phyloP scores from a whole-genome alignment of 2,797 vertebrate species.

The Percopsis omiscomaycus region DNA sequence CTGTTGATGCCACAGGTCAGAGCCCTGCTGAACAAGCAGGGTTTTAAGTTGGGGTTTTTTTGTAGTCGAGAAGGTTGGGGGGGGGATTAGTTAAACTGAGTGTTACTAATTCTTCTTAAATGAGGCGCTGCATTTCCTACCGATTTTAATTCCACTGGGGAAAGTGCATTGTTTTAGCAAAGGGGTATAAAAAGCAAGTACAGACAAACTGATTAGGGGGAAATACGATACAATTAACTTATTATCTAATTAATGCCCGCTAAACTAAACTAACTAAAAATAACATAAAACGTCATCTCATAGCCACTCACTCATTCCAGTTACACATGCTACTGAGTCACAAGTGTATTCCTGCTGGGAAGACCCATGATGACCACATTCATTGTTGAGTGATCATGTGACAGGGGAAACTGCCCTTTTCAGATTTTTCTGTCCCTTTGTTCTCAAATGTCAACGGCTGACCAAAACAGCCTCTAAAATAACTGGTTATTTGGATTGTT shows the following conservation, averaged over 20 bases:
- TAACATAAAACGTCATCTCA: neutral
- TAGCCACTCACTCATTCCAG: neutral
- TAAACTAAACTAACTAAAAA: neutral
- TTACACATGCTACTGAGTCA: slow-evolving; percentile 13
- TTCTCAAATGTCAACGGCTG: slow-evolving; percentile 5
- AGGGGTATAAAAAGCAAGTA: too few relatives aligned
- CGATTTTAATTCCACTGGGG: too few relatives aligned
- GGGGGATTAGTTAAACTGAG: too few relatives aligned
- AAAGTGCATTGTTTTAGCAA: too few relatives aligned
- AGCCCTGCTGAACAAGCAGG: too few relatives aligned
- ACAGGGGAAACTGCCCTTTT: slow-evolving; percentile 30
- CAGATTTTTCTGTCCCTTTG: neutral
- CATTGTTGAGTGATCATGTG: slow-evolving; percentile 28
- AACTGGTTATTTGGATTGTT: slow-evolving; percentile 2
- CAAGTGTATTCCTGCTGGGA: slow-evolving; percentile 6
- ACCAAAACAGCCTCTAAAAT: slow-evolving; percentile 10
- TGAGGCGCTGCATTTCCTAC: too few relatives aligned
- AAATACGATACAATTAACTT: too few relatives aligned
- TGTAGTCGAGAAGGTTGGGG: too few relatives aligned
- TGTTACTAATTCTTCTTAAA: too few relatives aligned
- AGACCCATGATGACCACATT: slow-evolving; percentile 38
- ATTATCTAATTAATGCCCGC: neutral
- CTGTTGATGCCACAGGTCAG: too few relatives aligned
- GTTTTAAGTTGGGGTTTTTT: too few relatives aligned
- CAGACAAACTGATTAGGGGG: too few relatives aligned